Evolutionary conservation across 2,113 vertebrate genomes (phyloP).

Genomic region (Parus major): DNA sequence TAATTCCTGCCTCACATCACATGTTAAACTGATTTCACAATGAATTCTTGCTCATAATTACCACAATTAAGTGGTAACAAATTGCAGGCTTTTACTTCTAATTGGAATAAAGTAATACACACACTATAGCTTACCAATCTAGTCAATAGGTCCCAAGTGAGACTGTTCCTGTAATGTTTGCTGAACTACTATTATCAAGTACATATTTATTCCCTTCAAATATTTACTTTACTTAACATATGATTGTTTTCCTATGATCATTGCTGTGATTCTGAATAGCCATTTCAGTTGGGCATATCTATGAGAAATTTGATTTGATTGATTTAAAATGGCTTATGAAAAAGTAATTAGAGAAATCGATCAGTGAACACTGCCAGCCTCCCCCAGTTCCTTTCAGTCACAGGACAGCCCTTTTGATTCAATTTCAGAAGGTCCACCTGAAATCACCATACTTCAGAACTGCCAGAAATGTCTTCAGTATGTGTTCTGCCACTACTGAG

Average conservation of each 20-base stretch:
- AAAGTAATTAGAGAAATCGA: neutral
- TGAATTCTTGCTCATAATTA: neutral
- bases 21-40: neutral
- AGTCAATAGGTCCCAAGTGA: neutral
- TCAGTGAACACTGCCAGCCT: neutral
- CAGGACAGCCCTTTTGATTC: neutral
- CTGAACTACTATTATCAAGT: neutral
- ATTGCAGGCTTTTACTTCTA: neutral
- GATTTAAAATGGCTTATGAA: neutral
- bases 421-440: neutral
- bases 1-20: neutral
- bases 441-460: neutral
- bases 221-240: neutral
- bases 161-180: neutral
- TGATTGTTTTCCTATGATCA: neutral
- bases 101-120: neutral
- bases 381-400: neutral
- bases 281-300: neutral
- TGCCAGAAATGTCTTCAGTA: neutral
- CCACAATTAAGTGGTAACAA: neutral
- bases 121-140: neutral
- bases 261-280: neutral
- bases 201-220: neutral
- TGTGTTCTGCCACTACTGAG: neutral
- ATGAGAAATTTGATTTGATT: neutral